Conservation (phyloP, 2,888 invertebrate genomes). For the Lithophane ornitopus region DNA sequence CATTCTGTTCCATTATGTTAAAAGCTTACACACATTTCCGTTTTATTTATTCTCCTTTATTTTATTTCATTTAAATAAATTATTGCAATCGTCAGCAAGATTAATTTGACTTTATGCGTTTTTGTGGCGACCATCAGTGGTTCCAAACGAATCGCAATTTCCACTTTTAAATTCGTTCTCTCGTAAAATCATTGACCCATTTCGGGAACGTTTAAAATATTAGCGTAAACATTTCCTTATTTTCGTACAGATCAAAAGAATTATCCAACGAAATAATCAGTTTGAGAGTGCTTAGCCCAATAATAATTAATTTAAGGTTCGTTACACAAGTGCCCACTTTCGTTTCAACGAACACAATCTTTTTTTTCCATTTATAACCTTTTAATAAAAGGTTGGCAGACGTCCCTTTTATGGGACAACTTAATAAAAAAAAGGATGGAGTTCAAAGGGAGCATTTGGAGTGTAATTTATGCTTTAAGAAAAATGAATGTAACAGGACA, state of each 20-base stretch:
- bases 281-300: conserved; percentile 65
- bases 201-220: conserved; percentile 56
- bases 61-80: conserved; percentile 57
- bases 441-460: conserved; percentile 72
- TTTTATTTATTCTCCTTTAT: conserved; percentile 49
- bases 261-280: conserved; percentile 63
- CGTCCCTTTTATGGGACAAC: conserved; percentile 71
- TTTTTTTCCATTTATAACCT: conserved; percentile 75
- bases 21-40: conserved; percentile 37
- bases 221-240: conserved; percentile 59
- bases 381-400: conserved; percentile 74
- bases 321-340: conserved; percentile 68
- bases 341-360: conserved; percentile 69
- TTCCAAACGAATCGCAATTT: conserved; percentile 18
- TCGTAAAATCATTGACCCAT: conserved; percentile 58
- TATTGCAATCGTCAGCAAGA: conserved; percentile 53
- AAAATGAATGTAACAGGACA: conserved; percentile 78
- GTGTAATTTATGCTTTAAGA: conserved; percentile 79
- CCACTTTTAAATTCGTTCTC: conserved; percentile 41
- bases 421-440: conserved; percentile 76
- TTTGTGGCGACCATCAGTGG: conserved; percentile 49
- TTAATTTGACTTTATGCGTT: conserved; percentile 60
- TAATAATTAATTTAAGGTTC: conserved; percentile 73
- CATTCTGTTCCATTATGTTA: conserved; percentile 29
- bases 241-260: conserved; percentile 61